Evolutionary conservation across 2,888 invertebrate genomes (phyloP).

Genomic region (Drosophila birchii): DNA sequence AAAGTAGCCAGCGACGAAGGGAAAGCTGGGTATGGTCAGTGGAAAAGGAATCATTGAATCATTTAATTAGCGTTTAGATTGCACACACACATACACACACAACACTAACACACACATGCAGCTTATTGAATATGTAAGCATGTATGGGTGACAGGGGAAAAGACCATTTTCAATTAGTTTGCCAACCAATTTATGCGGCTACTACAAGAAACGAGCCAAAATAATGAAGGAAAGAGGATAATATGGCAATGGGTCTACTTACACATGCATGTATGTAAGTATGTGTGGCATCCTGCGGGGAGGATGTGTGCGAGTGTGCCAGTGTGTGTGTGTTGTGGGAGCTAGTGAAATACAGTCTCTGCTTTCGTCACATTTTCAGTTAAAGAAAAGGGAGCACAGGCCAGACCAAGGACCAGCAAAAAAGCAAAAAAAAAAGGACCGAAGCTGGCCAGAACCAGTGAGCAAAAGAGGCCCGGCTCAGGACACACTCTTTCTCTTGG

Average conservation of each 20-base stretch:
- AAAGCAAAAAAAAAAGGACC: neutral
- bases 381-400: constrained; percentile 12
- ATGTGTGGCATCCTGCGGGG: constrained; percentile 1
- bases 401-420: constrained; percentile 2
- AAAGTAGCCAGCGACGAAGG: constrained; percentile 61
- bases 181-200: constrained; percentile 79
- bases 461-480: constrained; percentile 46
- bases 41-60: constrained; percentile 82
- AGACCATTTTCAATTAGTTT: constrained; percentile 80
- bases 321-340: constrained; percentile 1
- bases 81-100: constrained; percentile 39
- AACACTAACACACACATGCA: constrained; percentile 16
- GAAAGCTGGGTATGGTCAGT: neutral
- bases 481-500: constrained; percentile 34
- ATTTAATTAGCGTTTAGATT: constrained; percentile 84
- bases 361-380: constrained; percentile 51
- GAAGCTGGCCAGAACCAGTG: neutral
- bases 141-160: constrained; percentile 39
- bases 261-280: constrained; percentile 11
- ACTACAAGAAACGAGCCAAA: constrained; percentile 52
- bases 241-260: constrained; percentile 36
- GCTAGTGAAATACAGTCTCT: constrained; percentile 32
- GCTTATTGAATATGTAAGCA: constrained; percentile 39
- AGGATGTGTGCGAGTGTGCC: neutral
- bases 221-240: constrained; percentile 48